Conservation (phyloP, 1,140 invertebrate species). For the Leptonema lineaticorne region DNA sequence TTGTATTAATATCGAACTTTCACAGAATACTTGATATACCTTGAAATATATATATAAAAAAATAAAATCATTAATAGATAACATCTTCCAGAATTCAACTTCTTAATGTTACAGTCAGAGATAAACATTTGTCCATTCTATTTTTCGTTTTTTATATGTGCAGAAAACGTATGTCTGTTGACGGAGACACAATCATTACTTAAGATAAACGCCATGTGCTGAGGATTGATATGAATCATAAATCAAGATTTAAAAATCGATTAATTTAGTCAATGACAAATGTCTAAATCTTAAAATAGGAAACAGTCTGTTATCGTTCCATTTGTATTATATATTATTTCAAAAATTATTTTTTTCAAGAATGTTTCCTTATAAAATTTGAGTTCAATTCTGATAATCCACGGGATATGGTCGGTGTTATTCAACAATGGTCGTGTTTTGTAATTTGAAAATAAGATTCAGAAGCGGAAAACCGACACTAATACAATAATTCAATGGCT, state of each 20-base stretch:
- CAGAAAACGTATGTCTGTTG: not conserved
- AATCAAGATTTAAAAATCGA: not conserved
- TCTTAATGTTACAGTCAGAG: too few species aligned
- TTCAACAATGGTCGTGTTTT: constrained; percentile 35
- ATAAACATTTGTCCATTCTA: too few species aligned
- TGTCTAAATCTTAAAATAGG: too few species aligned
- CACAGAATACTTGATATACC: too few species aligned
- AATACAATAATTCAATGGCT: constrained; percentile 40
- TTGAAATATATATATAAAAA: too few species aligned
- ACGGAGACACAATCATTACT: constrained; percentile 6
- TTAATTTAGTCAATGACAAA: too few species aligned
- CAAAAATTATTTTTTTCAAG: too few species aligned
- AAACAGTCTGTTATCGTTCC: not conserved
- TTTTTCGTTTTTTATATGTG: too few species aligned
- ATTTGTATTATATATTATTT: not conserved
- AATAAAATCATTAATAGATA: too few species aligned
- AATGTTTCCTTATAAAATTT: not conserved
- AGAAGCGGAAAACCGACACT: constrained; percentile 41
- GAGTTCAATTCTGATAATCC: not conserved
- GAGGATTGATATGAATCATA: not conserved
- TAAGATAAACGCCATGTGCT: constrained; percentile 15
- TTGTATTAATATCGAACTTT: too few species aligned
- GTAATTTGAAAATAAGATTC: constrained; percentile 28
- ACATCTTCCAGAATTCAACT: too few species aligned
- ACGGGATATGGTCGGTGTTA: constrained; percentile 19